Evolutionary conservation across 2,113 vertebrate species (phyloP).

Genomic region (Eolophus roseicapilla): DNA sequence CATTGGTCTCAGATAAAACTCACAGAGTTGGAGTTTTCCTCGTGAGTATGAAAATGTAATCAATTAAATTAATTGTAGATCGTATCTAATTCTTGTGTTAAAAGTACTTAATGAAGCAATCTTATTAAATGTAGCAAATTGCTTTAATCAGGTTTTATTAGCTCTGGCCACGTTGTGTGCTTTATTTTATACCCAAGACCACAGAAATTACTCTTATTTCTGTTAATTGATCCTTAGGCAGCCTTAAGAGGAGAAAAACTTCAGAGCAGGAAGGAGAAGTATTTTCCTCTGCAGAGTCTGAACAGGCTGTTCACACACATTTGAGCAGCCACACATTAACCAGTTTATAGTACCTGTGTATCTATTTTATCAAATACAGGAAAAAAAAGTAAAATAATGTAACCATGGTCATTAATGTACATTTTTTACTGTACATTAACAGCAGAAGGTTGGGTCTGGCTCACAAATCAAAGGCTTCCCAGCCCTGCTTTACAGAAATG

Average conservation of each 20-base stretch:
- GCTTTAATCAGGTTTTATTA: not conserved
- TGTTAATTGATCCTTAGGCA: not conserved
- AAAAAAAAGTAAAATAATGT: not conserved
- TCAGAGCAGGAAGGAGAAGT: not conserved
- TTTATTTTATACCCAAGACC: not conserved
- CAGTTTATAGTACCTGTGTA: not conserved
- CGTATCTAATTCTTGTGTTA: not conserved
- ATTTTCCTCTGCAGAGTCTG: not conserved
- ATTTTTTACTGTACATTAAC: not conserved
- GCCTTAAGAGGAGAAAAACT: not conserved
- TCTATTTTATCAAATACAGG: not conserved
- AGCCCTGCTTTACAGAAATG: not conserved
- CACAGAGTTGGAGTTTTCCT: not conserved
- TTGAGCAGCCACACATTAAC: not conserved
- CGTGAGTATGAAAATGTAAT: not conserved
- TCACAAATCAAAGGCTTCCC: not conserved
- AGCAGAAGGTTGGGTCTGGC: not conserved
- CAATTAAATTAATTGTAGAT: not conserved
- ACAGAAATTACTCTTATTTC: not conserved
- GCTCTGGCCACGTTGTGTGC: not conserved
- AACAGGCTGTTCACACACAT: not conserved
- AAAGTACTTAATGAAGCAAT: not conserved
- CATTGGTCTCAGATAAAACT: not conserved
- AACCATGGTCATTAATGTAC: not conserved
- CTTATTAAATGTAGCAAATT: not conserved